Base-by-base conservation (phyloP, 2,888 invertebrate species). In the Drosophila conformis region DNA sequence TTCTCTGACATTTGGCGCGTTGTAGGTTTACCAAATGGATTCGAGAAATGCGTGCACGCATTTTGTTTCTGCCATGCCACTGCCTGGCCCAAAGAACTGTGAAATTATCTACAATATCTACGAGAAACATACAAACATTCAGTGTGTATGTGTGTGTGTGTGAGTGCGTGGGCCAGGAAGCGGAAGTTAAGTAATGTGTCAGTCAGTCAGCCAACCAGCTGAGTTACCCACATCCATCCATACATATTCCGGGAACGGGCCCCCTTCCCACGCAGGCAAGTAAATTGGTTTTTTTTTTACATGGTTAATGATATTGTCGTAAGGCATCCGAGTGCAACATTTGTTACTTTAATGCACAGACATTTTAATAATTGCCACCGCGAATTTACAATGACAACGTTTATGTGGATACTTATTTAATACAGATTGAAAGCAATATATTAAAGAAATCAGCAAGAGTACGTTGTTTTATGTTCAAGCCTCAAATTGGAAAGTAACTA, bases 141-240 rank as follows among this genome's bases (percentile, higher is more conserved):
- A 33, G 4, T 10, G 33, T 48, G 54, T n/a, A 15, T 59, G 51
- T 51, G 46, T 56, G 54, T 58, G 35, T 40, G 27, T 59, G 66
- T 57, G 68, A 62, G 70, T 76, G 76, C 33, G 58, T 58, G 57
- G 66, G 73, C 66, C 79, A 76, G 86, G 86, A 89, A 87, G 78
- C 86, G 89, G 88, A 87, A 89, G 86, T 85, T 87, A 87, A 87
- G 83, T 89, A 87, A 87, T 87, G 86, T 89, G 86, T 87, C 85
- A 86, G 85, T 81, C 82, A 76, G 76, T 74, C 70, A 78, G 65
- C 69, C 80, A 81, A 64, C 61, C 81, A 63, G 49, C 58, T 74
- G 57, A 69, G 38, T 21, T 52, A 54, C 27, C 38, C 54, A 42
- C 42, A 51, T 29, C 38, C 29, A 42, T n/a, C 36, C 70, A 46